A percentile compares a stretch with the other conserved stretches of the same genome.
These are phyloP conservation scores for Haemorhous mexicanus DNA, from an alignment of 2,113 vertebrate genomes.

Conservation along the genomic window DNA sequence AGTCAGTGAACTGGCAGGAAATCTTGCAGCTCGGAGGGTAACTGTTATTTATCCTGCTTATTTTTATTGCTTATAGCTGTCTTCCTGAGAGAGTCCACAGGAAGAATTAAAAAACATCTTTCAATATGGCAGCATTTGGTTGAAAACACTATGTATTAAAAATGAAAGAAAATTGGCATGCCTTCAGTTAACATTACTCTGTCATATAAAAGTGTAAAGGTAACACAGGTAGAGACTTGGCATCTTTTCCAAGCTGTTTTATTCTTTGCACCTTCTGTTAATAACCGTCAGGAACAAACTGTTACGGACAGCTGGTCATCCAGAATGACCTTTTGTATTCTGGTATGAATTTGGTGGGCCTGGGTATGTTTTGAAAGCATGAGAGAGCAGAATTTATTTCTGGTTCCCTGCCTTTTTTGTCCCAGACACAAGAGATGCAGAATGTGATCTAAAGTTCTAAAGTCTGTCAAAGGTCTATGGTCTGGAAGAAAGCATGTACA, in stretches of 20 bases:
- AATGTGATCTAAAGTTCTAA: background rate
- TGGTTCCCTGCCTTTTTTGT: background rate
- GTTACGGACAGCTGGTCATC: background rate
- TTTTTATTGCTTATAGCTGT: background rate
- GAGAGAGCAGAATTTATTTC: background rate
- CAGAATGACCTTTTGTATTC: background rate
- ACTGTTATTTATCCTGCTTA: conserved; percentile 30
- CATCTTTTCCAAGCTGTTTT: background rate
- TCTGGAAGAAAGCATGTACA: background rate
- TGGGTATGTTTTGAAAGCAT: background rate
- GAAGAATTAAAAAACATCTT: background rate
- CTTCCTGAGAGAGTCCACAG: background rate
- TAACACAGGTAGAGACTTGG: background rate
- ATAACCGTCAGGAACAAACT: background rate
- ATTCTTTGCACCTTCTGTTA: background rate
- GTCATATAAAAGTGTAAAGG: background rate
- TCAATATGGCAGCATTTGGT: background rate
- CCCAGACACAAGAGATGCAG: background rate
- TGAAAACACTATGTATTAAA: background rate
- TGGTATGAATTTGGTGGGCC: background rate
- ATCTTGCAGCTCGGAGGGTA: conserved; percentile 88
- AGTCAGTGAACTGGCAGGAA: conserved; percentile 83
- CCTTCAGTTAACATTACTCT: background rate
- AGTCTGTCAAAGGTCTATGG: background rate
- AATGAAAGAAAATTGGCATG: background rate